Evolutionary conservation across 2,888 invertebrate species (phyloP).

Genomic region (Chesias legatella): DNA sequence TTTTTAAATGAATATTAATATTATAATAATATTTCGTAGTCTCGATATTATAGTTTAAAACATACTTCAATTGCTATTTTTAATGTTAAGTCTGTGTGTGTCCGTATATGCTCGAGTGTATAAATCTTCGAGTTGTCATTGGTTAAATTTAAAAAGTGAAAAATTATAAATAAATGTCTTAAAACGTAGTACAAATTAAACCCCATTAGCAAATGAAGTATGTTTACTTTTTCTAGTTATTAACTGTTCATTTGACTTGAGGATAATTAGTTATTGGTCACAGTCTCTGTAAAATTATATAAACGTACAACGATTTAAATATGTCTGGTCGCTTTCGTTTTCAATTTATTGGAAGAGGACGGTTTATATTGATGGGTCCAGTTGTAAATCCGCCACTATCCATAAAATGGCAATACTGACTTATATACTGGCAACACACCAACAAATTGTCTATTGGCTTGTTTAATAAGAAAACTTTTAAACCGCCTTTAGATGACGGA

Average conservation of each 20-base stretch:
- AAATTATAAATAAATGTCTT: constrained; percentile 37
- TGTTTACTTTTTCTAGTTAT: constrained; percentile 26
- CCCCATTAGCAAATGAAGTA: constrained; percentile 41
- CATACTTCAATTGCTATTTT: constrained; percentile 15
- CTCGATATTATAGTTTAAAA: constrained; percentile 8
- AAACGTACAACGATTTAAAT: no score
- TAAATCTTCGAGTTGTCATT: no score
- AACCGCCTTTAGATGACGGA: no score
- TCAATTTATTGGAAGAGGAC: no score
- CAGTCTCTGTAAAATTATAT: constrained; percentile 6
- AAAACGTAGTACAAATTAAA: constrained; percentile 50
- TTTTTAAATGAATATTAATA: constrained; percentile 45
- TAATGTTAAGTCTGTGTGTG: neutral
- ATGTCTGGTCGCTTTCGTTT: no score
- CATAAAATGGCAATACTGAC: no score
- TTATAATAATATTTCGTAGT: constrained; percentile 8
- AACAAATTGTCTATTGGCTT: no score
- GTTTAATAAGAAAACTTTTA: no score
- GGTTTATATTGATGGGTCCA: no score
- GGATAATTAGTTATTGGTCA: constrained; percentile 27
- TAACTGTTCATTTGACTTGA: constrained; percentile 5
- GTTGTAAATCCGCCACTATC: no score
- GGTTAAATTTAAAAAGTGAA: neutral
- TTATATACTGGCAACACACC: no score
- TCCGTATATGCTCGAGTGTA: neutral